These are phyloP conservation scores for Aricia agestis DNA, from an alignment of 1,140 invertebrate species.

Conservation along the genomic window DNA sequence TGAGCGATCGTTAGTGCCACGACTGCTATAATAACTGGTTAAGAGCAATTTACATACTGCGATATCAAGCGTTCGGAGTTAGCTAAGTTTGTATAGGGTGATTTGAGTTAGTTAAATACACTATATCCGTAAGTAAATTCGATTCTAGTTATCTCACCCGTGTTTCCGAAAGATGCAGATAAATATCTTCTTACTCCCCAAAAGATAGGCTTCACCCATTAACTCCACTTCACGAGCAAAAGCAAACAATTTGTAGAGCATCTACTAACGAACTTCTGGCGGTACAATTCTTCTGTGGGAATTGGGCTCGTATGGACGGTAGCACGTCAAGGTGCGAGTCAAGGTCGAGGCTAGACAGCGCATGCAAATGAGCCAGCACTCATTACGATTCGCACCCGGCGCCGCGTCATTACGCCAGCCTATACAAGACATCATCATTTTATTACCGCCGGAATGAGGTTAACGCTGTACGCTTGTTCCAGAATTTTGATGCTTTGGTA, in stretches of 20 bases:
- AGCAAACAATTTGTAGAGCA: background rate
- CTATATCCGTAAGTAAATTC: no score
- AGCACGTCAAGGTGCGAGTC: constrained; percentile 46
- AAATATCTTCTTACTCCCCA: no score
- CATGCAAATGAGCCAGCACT: constrained; percentile 53
- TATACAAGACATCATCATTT: constrained; percentile 56
- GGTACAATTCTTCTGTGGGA: background rate
- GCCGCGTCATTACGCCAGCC: constrained; percentile 44
- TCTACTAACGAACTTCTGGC: background rate
- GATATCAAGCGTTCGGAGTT: background rate
- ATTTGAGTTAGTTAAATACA: background rate
- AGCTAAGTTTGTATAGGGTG: background rate
- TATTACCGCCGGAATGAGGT: constrained; percentile 65
- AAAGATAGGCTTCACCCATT: no score
- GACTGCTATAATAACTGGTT: background rate
- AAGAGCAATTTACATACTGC: background rate
- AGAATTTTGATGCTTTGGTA: constrained; percentile 6
- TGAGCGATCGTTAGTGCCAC: background rate
- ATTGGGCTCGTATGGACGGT: background rate
- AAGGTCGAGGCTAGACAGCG: constrained; percentile 65
- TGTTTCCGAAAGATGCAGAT: no score
- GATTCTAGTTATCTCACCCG: no score
- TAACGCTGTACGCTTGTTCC: constrained; percentile 60
- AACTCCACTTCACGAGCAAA: no score
- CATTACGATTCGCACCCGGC: constrained; percentile 4